Percentiles rank a stretch among this genome's conserved stretches.
phyloP scores from a whole-genome alignment of 2,113 vertebrate species.

The Mesitornis unicolor region DNA sequence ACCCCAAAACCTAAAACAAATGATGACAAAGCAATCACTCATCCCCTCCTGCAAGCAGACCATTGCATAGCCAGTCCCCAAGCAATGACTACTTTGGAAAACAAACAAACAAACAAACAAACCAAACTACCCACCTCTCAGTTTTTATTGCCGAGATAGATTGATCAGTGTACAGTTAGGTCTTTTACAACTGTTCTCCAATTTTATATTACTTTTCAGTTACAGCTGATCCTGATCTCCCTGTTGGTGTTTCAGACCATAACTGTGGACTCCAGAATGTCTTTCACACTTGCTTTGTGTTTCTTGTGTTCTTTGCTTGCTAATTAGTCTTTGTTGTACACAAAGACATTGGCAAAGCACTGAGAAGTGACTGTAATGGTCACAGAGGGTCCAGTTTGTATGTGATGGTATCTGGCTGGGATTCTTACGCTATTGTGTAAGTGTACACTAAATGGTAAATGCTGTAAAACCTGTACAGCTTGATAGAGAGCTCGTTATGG shows the following conservation, averaged over 20 bases:
- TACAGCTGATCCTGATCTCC: neutral
- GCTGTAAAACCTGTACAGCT: neutral
- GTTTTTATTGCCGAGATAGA: neutral
- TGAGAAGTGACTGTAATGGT: neutral
- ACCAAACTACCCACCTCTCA: too few relatives aligned
- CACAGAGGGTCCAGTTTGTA: neutral
- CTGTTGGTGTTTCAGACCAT: neutral
- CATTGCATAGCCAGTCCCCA: neutral
- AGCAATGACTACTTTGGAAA: neutral
- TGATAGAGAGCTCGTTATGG: neutral
- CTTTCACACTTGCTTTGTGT: neutral
- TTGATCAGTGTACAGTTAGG: neutral
- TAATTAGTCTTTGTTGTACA: neutral
- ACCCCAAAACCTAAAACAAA: neutral
- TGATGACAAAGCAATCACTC: neutral
- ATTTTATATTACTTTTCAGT: neutral
- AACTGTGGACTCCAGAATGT: neutral
- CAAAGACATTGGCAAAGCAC: neutral
- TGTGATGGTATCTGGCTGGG: neutral
- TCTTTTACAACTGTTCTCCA: neutral
- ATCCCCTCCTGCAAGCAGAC: neutral
- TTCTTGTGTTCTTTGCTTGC: neutral
- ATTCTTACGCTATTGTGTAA: neutral
- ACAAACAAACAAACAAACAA: too few relatives aligned
- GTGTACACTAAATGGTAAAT: neutral